phyloP scores from a whole-genome alignment of 2,797 vertebrate species.

The Chelon labrosus region DNA sequence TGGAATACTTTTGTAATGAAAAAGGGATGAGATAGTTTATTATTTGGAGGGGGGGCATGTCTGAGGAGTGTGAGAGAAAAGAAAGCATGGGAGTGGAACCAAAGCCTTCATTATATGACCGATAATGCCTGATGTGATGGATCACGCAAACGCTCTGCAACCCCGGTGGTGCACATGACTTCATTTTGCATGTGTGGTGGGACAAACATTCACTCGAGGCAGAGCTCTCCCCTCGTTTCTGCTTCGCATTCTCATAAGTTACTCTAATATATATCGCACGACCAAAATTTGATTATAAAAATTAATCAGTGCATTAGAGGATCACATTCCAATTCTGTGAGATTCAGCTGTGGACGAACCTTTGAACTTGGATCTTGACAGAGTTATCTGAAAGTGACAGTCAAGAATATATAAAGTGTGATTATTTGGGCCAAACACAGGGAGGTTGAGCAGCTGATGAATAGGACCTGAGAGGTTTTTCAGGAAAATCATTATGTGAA shows the following conservation, averaged over 20 bases:
- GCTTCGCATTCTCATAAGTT: conserved; percentile 39
- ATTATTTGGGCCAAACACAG: conserved; percentile 55
- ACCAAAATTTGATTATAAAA: conserved; percentile 68
- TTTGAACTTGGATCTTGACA: conserved; percentile 63
- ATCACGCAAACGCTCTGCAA: conserved; percentile 57
- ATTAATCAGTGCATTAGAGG: conserved; percentile 59
- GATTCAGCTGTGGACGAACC: conserved; percentile 39
- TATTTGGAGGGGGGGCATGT: conserved; percentile 40
- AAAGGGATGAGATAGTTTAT: conserved; percentile 72
- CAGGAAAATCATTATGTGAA: conserved; percentile 21
- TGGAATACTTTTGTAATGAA: conserved; percentile 73
- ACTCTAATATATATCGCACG: conserved; percentile 57
- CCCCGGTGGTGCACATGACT: conserved; percentile 73
- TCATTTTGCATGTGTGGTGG: conserved; percentile 75
- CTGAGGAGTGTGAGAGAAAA: conserved; percentile 55
- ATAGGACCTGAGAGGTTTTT: conserved; percentile 59
- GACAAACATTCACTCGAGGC: conserved; percentile 52
- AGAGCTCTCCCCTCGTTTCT: conserved; percentile 36
- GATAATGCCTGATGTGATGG: conserved; percentile 72
- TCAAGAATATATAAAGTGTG: conserved; percentile 50
- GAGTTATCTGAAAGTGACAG: conserved; percentile 64
- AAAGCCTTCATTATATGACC: conserved; percentile 71
- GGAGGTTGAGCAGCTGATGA: conserved; percentile 64
- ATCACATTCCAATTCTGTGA: conserved; percentile 71
- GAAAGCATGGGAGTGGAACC: conserved; percentile 68